Conservation (phyloP, 2,888 invertebrate species). For the Dasypolia templi region DNA sequence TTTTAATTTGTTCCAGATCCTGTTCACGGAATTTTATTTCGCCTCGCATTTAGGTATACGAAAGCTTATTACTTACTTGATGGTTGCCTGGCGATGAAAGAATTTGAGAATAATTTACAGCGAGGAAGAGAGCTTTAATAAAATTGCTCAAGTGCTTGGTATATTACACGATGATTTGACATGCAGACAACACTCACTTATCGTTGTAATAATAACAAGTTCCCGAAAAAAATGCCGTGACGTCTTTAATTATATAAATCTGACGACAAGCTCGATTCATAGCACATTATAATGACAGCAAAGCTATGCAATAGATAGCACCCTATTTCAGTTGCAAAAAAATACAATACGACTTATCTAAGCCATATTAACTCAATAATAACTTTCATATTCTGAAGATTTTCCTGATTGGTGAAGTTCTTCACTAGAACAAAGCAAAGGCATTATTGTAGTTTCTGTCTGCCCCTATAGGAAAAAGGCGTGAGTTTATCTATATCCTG, state of each 20-base stretch:
- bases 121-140: conserved; percentile 33
- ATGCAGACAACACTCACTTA: background rate
- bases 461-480: background rate
- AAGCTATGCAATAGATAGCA: background rate
- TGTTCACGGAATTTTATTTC: conserved; percentile 58
- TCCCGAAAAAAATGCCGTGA: background rate
- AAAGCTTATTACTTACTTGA: conserved; percentile 51
- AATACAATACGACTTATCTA: background rate
- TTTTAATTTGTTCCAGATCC: conserved; percentile 65
- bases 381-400: background rate
- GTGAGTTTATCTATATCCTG: too few relatives aligned
- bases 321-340: background rate
- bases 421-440: background rate
- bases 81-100: conserved; percentile 26
- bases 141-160: conserved; percentile 5
- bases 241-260: background rate
- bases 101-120: conserved; percentile 31
- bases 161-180: conserved; percentile 18
- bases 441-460: background rate
- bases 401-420: too few relatives aligned
- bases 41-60: conserved; percentile 31
- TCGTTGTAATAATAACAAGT: background rate
- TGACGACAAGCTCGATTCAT: background rate
- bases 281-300: background rate
- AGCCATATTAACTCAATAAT: conserved; percentile 5